phyloP scores from a whole-genome alignment of 2,113 vertebrate species.

The Dascyllus trimaculatus region DNA sequence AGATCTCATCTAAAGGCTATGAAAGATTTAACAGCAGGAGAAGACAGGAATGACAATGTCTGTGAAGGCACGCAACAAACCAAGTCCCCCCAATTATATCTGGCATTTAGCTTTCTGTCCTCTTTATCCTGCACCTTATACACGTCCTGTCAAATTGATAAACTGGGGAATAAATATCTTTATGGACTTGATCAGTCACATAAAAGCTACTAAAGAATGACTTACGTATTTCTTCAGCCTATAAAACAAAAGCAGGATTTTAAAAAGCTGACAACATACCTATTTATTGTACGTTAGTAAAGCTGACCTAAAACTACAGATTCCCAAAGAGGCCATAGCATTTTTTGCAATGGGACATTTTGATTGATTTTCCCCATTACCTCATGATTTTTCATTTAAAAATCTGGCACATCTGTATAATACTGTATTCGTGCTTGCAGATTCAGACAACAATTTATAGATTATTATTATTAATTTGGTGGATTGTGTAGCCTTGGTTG shows the following conservation, averaged over 20 bases:
- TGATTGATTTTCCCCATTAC: no score
- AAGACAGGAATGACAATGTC: conserved; percentile 83
- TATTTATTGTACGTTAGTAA: no score
- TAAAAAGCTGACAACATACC: no score
- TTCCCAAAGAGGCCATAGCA: no score
- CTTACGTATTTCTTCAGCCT: neutral
- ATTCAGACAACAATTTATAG: no score
- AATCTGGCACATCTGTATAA: no score
- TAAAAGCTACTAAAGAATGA: neutral
- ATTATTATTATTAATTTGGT: neutral
- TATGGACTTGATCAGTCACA: conserved; percentile 56
- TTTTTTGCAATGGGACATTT: no score
- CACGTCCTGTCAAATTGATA: conserved; percentile 56
- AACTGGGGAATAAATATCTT: conserved; percentile 45
- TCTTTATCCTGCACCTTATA: conserved; percentile 57
- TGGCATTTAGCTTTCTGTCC: conserved; percentile 69
- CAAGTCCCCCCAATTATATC: conserved; percentile 71
- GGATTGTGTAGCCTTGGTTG: neutral
- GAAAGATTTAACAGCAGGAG: conserved; percentile 83
- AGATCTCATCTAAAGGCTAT: conserved; percentile 84
- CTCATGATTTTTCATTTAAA: no score
- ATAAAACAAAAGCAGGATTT: no score
- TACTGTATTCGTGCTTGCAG: no score
- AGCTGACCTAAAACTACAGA: no score
- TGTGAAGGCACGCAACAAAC: conserved; percentile 70